Conservation (phyloP, 2,113 vertebrate species). For the Pyrgilauda ruficollis region DNA sequence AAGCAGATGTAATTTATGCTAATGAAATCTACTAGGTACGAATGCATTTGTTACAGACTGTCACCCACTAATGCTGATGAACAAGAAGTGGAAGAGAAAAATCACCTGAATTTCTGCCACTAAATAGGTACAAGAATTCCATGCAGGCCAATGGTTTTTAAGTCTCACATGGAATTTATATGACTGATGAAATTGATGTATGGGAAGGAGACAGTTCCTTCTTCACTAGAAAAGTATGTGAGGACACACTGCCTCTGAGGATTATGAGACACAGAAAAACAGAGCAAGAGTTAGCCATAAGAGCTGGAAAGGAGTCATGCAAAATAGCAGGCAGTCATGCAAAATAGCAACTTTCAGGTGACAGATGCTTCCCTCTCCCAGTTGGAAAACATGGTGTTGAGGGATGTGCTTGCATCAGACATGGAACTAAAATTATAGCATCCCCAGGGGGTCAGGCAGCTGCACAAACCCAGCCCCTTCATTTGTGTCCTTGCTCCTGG, state of each 20-base stretch:
- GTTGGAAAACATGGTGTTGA: rapidly evolving
- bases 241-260: not conserved
- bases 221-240: not conserved
- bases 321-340: not conserved
- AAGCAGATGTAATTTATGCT: conserved; percentile 38
- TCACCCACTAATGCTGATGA: not conserved
- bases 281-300: not conserved
- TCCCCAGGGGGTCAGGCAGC: not conserved
- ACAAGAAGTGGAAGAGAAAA: conserved; percentile 15
- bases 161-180: not conserved
- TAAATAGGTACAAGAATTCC: not conserved
- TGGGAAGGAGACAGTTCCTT: not conserved
- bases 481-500: not conserved
- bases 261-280: not conserved
- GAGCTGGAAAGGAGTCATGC: not conserved
- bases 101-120: not conserved
- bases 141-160: not conserved
- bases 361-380: not conserved
- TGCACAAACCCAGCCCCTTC: not conserved
- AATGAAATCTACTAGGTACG: not conserved
- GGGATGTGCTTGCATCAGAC: not conserved
- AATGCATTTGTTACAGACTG: conserved; percentile 29
- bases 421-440: not conserved
- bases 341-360: conserved; percentile 2
- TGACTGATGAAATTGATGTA: not conserved